Percentiles rank a stretch among this genome's conserved stretches.
Evolutionary conservation across 2,113 vertebrate genomes (phyloP).

Genomic region (Chunga burmeisteri): DNA sequence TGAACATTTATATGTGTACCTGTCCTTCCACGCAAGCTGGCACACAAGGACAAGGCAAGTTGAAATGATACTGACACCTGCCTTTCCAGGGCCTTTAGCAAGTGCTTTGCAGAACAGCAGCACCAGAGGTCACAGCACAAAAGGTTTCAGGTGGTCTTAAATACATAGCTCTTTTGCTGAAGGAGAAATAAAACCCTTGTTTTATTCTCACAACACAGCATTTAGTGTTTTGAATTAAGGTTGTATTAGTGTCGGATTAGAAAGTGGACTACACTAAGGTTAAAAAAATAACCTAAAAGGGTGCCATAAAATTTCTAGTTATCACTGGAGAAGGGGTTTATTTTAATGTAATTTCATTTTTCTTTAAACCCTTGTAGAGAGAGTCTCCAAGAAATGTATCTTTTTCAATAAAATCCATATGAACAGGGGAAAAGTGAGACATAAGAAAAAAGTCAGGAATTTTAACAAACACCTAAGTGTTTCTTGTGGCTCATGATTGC

Average conservation of each 20-base stretch:
- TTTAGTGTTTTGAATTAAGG: constrained; percentile 52
- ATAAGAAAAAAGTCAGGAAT: neutral
- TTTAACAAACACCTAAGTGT: neutral
- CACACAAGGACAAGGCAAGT: neutral
- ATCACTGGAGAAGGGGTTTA: neutral
- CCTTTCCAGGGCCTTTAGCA: neutral
- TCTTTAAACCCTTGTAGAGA: neutral
- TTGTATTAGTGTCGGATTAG: constrained; percentile 4
- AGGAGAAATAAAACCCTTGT: neutral
- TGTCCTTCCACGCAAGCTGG: neutral
- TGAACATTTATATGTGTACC: neutral
- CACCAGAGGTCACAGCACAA: neutral
- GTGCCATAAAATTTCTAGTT: neutral
- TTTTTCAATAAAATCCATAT: neutral
- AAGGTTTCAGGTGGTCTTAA: neutral
- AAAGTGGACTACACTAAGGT: neutral
- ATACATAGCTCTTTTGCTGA: neutral
- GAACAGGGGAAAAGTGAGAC: neutral
- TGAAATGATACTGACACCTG: neutral
- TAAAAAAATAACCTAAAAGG: neutral
- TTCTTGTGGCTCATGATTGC: neutral
- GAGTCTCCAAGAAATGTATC: neutral
- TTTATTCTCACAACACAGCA: constrained; percentile 8
- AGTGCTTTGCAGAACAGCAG: neutral
- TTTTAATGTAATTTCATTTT: neutral